Base-by-base conservation (phyloP, 2,113 vertebrate species). In the Columba livia region DNA sequence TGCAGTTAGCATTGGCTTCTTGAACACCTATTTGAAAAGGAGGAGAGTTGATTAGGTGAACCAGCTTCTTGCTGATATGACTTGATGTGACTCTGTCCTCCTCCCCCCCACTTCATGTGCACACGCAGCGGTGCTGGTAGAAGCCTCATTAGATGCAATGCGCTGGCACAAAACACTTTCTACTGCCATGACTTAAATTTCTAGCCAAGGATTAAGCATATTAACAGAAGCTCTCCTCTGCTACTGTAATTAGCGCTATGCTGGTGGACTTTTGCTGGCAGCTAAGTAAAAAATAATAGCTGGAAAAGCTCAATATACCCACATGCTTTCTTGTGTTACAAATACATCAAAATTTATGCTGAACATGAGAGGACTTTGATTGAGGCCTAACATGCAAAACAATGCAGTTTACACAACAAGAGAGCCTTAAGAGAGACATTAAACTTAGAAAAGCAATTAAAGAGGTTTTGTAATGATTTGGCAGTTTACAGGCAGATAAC, bases 381-480 rank as follows among this genome's bases (percentile, higher is more conserved):
- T 0, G 0, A 64, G 72, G 34, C 47, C 69, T 74, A 44, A 67
- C 18, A 3, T 61, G 73, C 72, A 81, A 65, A 94, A 42, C 75
- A 84, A 3, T 16, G 2, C 7, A 5, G 11, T 80, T 86, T 95
- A 61, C 50, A 4, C 67, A 90, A 78, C 24, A 29, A 74, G 36
- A 70, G 56, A 71, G 36, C 20, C 82, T 92, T 66, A 66, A 77
- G 86, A 85, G 72, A 74, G 64, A 25, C n/a, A 54, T 65, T 69
- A 47, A 78, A 79, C 38, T 89, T 84, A 28, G 5, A 84, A 84
- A 92, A 79, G 54, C 77, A 84, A 4, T 84, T 88, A 67, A 83
- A 79, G 65, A 38, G 23, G 12, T 67, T 92, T 92, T 92, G 40
- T 79, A 78, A 72, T 85, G 70, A 91, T 93, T 93, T 96, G 77